Percentiles rank a stretch among this genome's conserved stretches.
These are phyloP conservation scores for Vicugna pacos DNA, from an alignment of 2,113 vertebrate genomes.

Conservation along the genomic window DNA sequence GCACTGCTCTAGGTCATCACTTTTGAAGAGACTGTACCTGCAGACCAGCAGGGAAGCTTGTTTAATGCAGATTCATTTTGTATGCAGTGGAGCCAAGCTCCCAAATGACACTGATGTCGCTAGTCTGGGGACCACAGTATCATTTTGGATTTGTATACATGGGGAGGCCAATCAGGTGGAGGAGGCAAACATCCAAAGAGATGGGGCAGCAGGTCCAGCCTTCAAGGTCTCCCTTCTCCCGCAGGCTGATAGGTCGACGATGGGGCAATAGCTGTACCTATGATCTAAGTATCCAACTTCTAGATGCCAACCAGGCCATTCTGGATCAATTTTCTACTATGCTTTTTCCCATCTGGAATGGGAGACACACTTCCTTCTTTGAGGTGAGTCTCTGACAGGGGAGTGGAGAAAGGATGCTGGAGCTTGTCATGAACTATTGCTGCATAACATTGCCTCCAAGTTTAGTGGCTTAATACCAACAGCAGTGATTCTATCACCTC, in stretches of 20 bases:
- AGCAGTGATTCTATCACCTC: not conserved
- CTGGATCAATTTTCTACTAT: conserved; percentile 1
- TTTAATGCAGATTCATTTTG: not conserved
- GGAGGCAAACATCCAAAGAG: not conserved
- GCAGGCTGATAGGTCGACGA: conserved; percentile 63
- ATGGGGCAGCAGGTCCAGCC: not conserved
- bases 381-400: conserved; percentile 53
- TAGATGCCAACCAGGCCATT: not conserved
- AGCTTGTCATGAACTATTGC: not conserved
- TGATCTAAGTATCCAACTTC: conserved; percentile 60
- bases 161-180: not conserved
- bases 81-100: not conserved
- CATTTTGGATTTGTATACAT: not conserved
- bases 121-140: not conserved
- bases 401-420: not conserved
- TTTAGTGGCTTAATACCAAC: not conserved
- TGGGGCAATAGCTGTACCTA: conserved; percentile 65
- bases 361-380: conserved; percentile 57
- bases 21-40: not conserved
- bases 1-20: not conserved
- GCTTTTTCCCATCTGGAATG: conserved; percentile 23
- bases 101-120: not conserved
- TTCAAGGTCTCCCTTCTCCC: not conserved
- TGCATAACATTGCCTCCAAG: not conserved
- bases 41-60: not conserved